Base-by-base conservation (phyloP, 2,888 invertebrate genomes). In the Cheilosia urbana region DNA sequence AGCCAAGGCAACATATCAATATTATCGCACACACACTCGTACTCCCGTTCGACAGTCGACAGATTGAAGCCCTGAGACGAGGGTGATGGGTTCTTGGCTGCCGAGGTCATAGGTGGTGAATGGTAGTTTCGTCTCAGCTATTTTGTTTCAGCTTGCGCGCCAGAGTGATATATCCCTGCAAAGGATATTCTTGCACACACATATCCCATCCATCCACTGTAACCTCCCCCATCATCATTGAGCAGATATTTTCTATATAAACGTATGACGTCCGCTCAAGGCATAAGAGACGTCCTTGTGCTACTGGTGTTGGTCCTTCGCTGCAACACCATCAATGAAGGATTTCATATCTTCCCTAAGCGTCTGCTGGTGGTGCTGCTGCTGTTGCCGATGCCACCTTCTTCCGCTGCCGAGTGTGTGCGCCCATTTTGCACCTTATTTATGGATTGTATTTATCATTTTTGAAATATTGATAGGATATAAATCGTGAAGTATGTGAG, bases 391-490 rank as follows among this genome's bases (percentile, higher is more conserved):
- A 73, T 71, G 79, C 77, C 71, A 80, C 71, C 72, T 62, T 63
- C 17, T 68, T 49, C 49, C 51, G 69, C 37, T 21, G 17, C 30
- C 34, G 40, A 17, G 55, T 24, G 24, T 45, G 30, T 73, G 66
- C 34, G 68, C 82, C 82, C 82, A 65, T 88, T 88, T 87, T 87
- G 88, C 88, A 88, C 88, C 88, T 88, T 88, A 88, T 88, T 88
- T 88, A 88, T 88, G 88, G 88, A 88, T 88, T 88, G 87, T 88
- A 88, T 88, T 88, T 88, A 88, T 88, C 88, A 88, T 88, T 88
- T 88, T 88, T 88, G 88, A 88, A 88, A 88, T 88, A 88, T 88
- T 88, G 88, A 88, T 88, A 81, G 88, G 87, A 88, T 88, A 88
- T 88, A 88, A 88, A 88, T 88, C 87, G 78, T 87, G 72, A 88